Evolutionary conservation across 2,797 vertebrate species (phyloP).

Genomic region (Amphiprion clarkii): DNA sequence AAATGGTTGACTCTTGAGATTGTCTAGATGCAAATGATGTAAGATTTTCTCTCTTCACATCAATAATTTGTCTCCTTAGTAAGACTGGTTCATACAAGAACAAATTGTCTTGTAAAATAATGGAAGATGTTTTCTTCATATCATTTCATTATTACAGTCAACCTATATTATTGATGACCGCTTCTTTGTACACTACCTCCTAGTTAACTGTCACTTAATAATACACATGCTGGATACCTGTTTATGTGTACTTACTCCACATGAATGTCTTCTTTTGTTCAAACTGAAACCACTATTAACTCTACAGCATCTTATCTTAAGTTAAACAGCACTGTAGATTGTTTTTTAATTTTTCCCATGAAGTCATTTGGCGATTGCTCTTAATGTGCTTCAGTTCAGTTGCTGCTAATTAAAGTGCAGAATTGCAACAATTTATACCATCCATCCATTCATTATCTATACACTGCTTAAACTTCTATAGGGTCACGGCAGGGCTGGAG

Average conservation of each 20-base stretch:
- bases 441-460: too few species aligned
- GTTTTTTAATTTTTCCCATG: not conserved
- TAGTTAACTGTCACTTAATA: constrained; percentile 2
- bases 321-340: not conserved
- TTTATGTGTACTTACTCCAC: not conserved
- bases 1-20: too few species aligned
- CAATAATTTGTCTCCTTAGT: too few species aligned
- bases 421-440: constrained; percentile 1
- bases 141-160: constrained; percentile 1
- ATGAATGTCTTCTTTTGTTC: constrained; percentile 4
- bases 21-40: too few species aligned
- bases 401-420: not conserved
- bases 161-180: not conserved
- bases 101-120: not conserved
- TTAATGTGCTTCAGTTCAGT: not conserved
- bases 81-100: not conserved
- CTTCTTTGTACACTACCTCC: not conserved
- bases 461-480: too few species aligned
- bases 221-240: not conserved
- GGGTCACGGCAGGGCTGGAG: too few species aligned
- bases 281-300: not conserved
- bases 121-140: constrained; percentile 12
- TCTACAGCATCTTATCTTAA: not conserved
- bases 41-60: too few species aligned
- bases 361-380: not conserved